phyloP scores from a whole-genome alignment of 2,888 invertebrate species.

The Blastobasis lacticolella region DNA sequence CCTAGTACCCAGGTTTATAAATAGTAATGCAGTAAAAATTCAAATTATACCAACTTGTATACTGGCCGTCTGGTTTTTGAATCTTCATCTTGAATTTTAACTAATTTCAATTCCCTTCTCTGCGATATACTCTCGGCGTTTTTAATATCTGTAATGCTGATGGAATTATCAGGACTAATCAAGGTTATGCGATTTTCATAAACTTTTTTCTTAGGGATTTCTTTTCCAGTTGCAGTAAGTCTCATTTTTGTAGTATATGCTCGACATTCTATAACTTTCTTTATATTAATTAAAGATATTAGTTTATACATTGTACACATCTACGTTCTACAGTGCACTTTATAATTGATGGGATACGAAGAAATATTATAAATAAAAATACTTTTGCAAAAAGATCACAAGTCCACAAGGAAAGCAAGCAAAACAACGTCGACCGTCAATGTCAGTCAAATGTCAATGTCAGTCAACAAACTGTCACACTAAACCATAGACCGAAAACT shows the following conservation, averaged over 20 bases:
- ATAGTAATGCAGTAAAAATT: no score
- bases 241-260: constrained; percentile 38
- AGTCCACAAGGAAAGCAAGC: no score
- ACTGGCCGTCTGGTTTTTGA: constrained; percentile 79
- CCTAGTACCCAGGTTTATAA: no score
- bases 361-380: no score
- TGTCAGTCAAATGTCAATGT: no score
- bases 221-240: constrained; percentile 55
- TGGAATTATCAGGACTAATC: constrained; percentile 71
- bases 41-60: constrained; percentile 69
- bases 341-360: neutral
- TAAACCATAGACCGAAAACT: no score
- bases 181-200: constrained; percentile 76
- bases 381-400: no score
- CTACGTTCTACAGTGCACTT: neutral
- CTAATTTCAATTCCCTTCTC: constrained; percentile 79
- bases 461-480: no score
- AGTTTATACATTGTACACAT: constrained; percentile 39
- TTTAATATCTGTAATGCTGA: constrained; percentile 76
- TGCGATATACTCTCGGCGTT: constrained; percentile 81
- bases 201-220: constrained; percentile 54
- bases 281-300: constrained; percentile 26
- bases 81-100: constrained; percentile 80
- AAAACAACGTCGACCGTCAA: no score
- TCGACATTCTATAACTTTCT: constrained; percentile 35